A percentile compares a stretch with the other conserved stretches of the same genome.
phyloP scores from a whole-genome alignment of 2,113 vertebrate genomes.

The Tamias sibiricus region DNA sequence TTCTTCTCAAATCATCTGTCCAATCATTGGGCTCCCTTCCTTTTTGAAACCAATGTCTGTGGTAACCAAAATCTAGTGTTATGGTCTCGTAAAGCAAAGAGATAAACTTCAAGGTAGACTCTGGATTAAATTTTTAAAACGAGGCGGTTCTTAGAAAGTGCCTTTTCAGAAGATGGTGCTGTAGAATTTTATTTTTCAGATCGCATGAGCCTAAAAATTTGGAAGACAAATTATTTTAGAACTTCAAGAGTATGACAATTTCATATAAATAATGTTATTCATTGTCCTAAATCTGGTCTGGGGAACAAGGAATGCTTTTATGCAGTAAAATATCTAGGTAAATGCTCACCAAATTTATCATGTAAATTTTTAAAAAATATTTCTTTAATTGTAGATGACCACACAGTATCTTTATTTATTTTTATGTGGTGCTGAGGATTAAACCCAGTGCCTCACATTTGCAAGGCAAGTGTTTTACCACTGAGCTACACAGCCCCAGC shows the following conservation, averaged over 20 bases:
- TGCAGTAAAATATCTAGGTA: slow-evolving; percentile 61
- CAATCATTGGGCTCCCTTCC: not conserved
- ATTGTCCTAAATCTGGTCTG: slow-evolving; percentile 90
- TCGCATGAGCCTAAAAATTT: slow-evolving; percentile 84
- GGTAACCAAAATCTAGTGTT: slow-evolving; percentile 68
- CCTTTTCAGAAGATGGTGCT: slow-evolving; percentile 99
- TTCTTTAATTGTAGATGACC: too few relatives aligned
- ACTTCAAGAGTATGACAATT: slow-evolving; percentile 90
- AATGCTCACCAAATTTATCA: slow-evolving; percentile 82
- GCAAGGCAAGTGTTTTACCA: too few relatives aligned
- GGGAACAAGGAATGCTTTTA: slow-evolving; percentile 81
- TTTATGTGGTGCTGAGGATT: too few relatives aligned
- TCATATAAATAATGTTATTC: slow-evolving; percentile 87
- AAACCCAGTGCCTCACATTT: too few relatives aligned
- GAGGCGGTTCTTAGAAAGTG: slow-evolving; percentile 95
- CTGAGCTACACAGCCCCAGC: too few relatives aligned
- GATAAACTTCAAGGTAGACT: slow-evolving; percentile 65
- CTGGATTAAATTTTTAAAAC: slow-evolving; percentile 78
- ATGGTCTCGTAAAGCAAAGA: slow-evolving; percentile 77
- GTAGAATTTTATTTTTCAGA: slow-evolving; percentile 91
- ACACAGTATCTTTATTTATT: too few relatives aligned
- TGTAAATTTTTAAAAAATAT: too few relatives aligned
- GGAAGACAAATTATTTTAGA: slow-evolving; percentile 82
- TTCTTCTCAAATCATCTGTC: not conserved
- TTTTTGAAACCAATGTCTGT: slow-evolving; percentile 61